Conservation (phyloP, 2,113 vertebrate genomes). For the Scopus umbretta region DNA sequence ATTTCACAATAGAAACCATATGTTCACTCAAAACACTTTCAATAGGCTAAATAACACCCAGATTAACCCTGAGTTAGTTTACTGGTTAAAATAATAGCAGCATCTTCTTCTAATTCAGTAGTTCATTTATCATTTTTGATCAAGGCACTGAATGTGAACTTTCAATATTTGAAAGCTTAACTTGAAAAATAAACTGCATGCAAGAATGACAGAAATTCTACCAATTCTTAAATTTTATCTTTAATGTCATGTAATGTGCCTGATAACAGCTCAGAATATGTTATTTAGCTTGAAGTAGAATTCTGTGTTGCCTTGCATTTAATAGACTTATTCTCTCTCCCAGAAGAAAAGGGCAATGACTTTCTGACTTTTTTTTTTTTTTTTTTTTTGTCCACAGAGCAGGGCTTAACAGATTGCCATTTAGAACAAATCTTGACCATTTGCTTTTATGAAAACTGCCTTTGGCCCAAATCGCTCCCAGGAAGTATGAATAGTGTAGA, state of each 20-base stretch:
- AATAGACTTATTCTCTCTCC: conserved; percentile 20
- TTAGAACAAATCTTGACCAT: neutral
- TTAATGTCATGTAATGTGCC: conserved; percentile 20
- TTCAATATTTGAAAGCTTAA: conserved; percentile 73
- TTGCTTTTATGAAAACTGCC: conserved; percentile 12
- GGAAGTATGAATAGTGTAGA: neutral
- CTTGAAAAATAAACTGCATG: conserved; percentile 64
- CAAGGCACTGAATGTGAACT: conserved; percentile 70
- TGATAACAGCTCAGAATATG: conserved; percentile 32
- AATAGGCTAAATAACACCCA: conserved; percentile 78
- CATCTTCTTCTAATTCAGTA: conserved; percentile 81
- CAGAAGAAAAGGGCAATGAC: neutral
- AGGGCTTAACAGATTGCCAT: neutral
- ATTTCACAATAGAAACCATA: conserved; percentile 83
- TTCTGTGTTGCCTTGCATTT: conserved; percentile 22
- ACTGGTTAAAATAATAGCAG: conserved; percentile 81
- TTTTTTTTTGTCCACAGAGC: neutral
- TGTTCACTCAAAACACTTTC: conserved; percentile 77
- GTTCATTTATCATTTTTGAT: conserved; percentile 81
- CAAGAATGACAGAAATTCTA: conserved; percentile 17
- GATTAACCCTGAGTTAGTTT: conserved; percentile 79
- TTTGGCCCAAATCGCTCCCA: neutral
- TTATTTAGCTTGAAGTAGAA: conserved; percentile 20
- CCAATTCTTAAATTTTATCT: conserved; percentile 57
- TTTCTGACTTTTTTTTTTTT: neutral